Evolutionary conservation across 2,113 vertebrate genomes (phyloP).

Genomic region (Microtus ochrogaster): DNA sequence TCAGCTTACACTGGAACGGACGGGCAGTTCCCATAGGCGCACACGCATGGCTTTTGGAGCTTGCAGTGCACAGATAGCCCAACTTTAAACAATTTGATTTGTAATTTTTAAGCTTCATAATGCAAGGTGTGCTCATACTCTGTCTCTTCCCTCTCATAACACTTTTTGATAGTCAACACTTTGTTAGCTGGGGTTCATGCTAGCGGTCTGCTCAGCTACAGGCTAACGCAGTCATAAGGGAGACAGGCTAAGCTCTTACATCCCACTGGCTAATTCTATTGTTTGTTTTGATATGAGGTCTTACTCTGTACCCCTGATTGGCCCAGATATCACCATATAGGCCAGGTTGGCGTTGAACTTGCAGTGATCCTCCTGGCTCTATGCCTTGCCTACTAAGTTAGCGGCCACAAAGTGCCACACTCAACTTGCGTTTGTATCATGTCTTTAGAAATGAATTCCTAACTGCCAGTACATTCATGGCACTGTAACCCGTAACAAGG

Average conservation of each 20-base stretch:
- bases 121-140: no score
- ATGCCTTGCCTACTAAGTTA: not conserved
- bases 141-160: not conserved
- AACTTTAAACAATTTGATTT: not conserved
- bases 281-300: not conserved
- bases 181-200: not conserved
- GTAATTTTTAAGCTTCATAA: not conserved
- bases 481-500: not conserved
- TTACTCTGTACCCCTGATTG: not conserved
- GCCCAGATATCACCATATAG: no score
- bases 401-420: not conserved
- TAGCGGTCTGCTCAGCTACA: not conserved
- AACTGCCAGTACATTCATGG: accelerated
- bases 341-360: not conserved
- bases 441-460: not conserved
- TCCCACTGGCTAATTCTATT: not conserved
- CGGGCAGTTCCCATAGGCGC: not conserved
- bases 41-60: not conserved
- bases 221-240: no score
- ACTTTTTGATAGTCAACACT: not conserved
- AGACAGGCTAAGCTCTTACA: not conserved
- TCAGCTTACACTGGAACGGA: not conserved
- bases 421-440: not conserved
- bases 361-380: not conserved
- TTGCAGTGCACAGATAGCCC: no score